A percentile compares a stretch with the other conserved stretches of the same genome.
Evolutionary conservation across 2,888 invertebrate species (phyloP).

Genomic region (Leptothorax acervorum): DNA sequence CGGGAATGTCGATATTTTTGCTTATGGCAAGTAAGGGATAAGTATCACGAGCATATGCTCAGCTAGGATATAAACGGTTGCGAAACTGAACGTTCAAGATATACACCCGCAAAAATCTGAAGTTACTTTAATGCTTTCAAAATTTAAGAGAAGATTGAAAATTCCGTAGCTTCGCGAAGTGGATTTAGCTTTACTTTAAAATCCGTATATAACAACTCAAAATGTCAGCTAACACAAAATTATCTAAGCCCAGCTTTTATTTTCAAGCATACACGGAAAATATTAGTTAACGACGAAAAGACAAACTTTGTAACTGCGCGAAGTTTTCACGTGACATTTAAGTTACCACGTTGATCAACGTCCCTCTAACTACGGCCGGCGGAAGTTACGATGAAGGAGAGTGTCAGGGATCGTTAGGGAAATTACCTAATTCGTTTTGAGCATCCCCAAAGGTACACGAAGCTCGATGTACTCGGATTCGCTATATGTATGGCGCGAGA

Average conservation of each 20-base stretch:
- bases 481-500: not conserved
- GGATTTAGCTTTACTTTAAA: not conserved
- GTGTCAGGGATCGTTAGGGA: conserved; percentile 75
- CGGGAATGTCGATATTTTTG: not conserved
- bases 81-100: not conserved
- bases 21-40: not conserved
- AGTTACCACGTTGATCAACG: conserved; percentile 60
- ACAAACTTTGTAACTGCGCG: conserved; percentile 12
- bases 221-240: not conserved
- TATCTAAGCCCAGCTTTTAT: not conserved
- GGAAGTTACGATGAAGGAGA: conserved; percentile 67
- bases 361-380: conserved; percentile 51
- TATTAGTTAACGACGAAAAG: conserved; percentile 33
- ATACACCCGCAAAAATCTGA: not conserved
- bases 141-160: conserved; percentile 4
- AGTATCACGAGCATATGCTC: not conserved
- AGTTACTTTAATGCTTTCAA: conserved; percentile 14
- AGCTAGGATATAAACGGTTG: not conserved
- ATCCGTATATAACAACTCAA: not conserved
- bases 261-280: not conserved
- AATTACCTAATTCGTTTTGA: conserved; percentile 75
- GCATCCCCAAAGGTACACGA: conserved; percentile 67
- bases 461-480: conserved; percentile 52
- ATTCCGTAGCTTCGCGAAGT: not conserved
- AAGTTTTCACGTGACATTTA: conserved; percentile 30